Evolutionary conservation across 2,888 invertebrate genomes (phyloP).

Genomic region (Mesorhabditis spiculigera): DNA sequence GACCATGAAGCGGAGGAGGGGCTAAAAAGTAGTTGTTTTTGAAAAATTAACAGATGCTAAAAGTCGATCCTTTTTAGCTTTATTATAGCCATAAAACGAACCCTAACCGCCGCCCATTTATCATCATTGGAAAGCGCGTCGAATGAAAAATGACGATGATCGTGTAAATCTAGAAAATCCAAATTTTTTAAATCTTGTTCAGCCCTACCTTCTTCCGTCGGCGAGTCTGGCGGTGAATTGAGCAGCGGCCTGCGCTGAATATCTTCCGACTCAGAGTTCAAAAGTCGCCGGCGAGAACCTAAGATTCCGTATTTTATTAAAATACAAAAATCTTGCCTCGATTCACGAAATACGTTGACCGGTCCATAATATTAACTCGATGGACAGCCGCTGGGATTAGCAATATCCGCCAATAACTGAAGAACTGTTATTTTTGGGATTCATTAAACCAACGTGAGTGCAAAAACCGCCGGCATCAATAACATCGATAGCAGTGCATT

Average conservation of each 20-base stretch:
- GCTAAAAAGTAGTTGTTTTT: conserved; percentile 26
- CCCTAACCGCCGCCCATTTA: conserved; percentile 13
- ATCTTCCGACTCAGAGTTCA: background rate
- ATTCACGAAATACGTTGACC: conserved; percentile 17
- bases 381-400: conserved; percentile 38
- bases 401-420: conserved; percentile 42
- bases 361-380: conserved; percentile 25
- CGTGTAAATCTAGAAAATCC: background rate
- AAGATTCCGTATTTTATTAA: background rate
- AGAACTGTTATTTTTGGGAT: background rate
- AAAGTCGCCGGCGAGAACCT: background rate
- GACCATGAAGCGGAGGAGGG: conserved; percentile 72
- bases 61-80: no score
- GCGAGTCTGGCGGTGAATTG: no score
- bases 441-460: conserved; percentile 63
- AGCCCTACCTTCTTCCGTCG: no score
- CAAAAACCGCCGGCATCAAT: conserved; percentile 71
- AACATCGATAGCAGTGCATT: conserved; percentile 72
- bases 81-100: background rate
- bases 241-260: background rate
- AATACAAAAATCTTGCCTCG: no score
- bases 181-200: background rate
- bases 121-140: conserved; percentile 5
- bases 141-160: conserved; percentile 9
- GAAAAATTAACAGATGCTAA: background rate